Evolutionary conservation across 2,888 invertebrate genomes (phyloP), one percentile per base, ranked within the genome.

Genomic region (Entomobrya multifasciata): DNA sequence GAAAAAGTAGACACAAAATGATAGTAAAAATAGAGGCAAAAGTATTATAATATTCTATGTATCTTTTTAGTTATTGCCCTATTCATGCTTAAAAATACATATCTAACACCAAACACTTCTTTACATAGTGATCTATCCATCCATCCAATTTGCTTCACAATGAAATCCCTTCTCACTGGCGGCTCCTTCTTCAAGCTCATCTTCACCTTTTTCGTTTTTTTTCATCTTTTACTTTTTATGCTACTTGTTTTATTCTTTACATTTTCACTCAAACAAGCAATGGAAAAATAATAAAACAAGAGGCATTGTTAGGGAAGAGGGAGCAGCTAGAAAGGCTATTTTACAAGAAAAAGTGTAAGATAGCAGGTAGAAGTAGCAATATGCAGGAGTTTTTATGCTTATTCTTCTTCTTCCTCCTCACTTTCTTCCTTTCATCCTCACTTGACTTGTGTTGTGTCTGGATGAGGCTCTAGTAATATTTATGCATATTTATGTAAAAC

Each of bases 401-500:
- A 47, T 3, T 17, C 17, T 52, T 57, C 47, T 41, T 36, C 17
- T 65, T 65, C n/a, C 13, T 60, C 10, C 11, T 25, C 65, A n/a
- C 13, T 20, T 52, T 57, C 47, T 41, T 41, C 65, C 25, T 44
- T 36, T 55, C 27, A 5, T 11, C 20, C 49, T 52, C 30, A 80
- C 49, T 20, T 67, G 30, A 49, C 65, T 80, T 55, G 6, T 65
- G n/a, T 80, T 20, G 47, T 79, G 17, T 44, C 44, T 36, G 36
- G 36, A 6, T 36, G 36, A 36, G 36, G 4, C 36, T 36, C 5
- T 8, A 36, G 41, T 22, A 67, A 49, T 49, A 74, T 77, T 80
- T 80, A 80, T 80, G 80, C 80, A 80, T 80, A 80, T 80, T 80
- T 49, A 67, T 80, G 80, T 67, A 80, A 80, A 80, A 49, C 65